Conservation (phyloP, 30 jellyfish, hydroid and myxozoan species). For the Chironex yamaguchii region DNA sequence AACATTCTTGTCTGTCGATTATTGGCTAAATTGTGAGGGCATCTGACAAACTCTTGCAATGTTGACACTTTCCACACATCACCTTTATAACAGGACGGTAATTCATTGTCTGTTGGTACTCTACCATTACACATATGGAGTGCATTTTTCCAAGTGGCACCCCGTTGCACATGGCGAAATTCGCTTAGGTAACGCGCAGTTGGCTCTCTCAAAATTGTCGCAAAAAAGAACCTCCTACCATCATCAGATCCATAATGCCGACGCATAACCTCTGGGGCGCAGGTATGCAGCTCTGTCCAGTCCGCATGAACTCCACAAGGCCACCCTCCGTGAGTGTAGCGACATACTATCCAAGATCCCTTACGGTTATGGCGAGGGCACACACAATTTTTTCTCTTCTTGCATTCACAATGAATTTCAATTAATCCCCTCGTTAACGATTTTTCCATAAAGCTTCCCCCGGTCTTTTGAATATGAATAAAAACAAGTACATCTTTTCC, state of each 20-base stretch:
- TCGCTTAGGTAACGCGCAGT: conserved; percentile 82
- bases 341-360: conserved; percentile 85
- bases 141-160: conserved; percentile 84
- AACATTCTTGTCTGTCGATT: conserved; percentile 94
- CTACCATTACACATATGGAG: conserved; percentile 58
- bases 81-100: conserved; percentile 64
- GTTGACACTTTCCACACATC: conserved; percentile 57
- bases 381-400: conserved; percentile 38
- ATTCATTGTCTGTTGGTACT: not conserved
- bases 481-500: conserved; percentile 63
- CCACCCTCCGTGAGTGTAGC: conserved; percentile 83
- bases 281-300: conserved; percentile 45
- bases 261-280: conserved; percentile 72
- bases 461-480: conserved; percentile 92
- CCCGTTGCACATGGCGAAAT: conserved; percentile 92
- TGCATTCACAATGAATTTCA: conserved; percentile 68
- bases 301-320: conserved; percentile 99
- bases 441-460: conserved; percentile 87
- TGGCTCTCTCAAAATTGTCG: conserved; percentile 86
- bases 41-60: conserved; percentile 53
- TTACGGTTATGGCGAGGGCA: conserved; percentile 62
- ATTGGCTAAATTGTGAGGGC: conserved; percentile 75
- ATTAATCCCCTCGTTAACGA: conserved; percentile 17
- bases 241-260: not conserved
- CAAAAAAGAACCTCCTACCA: conserved; percentile 40